A percentile compares a stretch with the other conserved stretches of the same genome.
These are phyloP conservation scores for Myrmophylax atrothorax DNA, from an alignment of 2,113 vertebrate species.

Conservation along the genomic window DNA sequence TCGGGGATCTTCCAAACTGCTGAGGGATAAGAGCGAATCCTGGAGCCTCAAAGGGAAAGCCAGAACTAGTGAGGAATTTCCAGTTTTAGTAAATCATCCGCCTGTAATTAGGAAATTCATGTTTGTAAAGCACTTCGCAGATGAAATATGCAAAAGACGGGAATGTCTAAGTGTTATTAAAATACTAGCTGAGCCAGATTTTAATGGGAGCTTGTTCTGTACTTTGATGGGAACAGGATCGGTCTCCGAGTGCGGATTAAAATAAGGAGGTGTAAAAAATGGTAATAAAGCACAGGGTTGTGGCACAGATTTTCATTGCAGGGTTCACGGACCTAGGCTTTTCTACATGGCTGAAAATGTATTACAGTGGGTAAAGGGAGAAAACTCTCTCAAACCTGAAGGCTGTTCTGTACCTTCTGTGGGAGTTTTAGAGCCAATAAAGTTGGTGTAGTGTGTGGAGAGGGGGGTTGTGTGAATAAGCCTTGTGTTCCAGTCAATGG, in stretches of 20 bases:
- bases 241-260: not conserved
- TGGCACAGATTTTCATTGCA: not conserved
- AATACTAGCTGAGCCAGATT: constrained; percentile 60
- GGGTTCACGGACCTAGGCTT: not conserved
- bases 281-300: not conserved
- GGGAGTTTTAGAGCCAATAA: not conserved
- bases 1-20: not conserved
- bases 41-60: constrained; percentile 50
- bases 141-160: constrained; percentile 49
- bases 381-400: not conserved
- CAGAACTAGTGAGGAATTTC: constrained; percentile 41
- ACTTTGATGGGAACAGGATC: constrained; percentile 42
- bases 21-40: not conserved
- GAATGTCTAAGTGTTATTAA: constrained; percentile 58
- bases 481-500: not conserved
- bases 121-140: constrained; percentile 42
- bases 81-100: constrained; percentile 49
- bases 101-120: constrained; percentile 57
- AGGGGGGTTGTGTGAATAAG: not conserved
- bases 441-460: accelerated
- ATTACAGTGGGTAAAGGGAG: not conserved
- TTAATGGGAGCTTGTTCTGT: constrained; percentile 38
- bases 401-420: not conserved
- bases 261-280: not conserved
- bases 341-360: not conserved